Conservation (phyloP, 2,888 invertebrate species). For the Trachelus tabidus region DNA sequence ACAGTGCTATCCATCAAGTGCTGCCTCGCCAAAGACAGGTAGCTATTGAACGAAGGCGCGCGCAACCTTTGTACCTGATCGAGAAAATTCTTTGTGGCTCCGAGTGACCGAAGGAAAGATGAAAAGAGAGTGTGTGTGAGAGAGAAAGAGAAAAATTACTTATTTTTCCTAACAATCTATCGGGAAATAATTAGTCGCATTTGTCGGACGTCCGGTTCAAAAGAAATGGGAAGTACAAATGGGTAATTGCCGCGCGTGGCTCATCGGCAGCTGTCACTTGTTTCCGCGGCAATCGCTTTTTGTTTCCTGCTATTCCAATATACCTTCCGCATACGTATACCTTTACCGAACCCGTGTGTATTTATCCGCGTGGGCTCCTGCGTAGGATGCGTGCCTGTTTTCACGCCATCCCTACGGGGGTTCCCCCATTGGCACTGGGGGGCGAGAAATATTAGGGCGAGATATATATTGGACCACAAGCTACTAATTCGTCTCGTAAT, state of each 20-base stretch:
- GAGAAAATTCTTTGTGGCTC: neutral
- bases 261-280: slow-evolving; percentile 58
- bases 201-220: slow-evolving; percentile 18
- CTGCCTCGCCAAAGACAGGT: slow-evolving; percentile 1
- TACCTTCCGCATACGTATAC: slow-evolving; percentile 13
- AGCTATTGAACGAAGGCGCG: slow-evolving; percentile 6
- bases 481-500: slow-evolving; percentile 56
- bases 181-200: slow-evolving; percentile 36
- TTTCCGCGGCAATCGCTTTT: slow-evolving; percentile 52
- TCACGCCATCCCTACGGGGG: slow-evolving; percentile 57
- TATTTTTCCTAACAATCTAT: slow-evolving; percentile 4
- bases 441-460: slow-evolving; percentile 51
- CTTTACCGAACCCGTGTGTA: neutral
- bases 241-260: slow-evolving; percentile 52
- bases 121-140: neutral
- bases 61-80: neutral
- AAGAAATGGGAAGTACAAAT: slow-evolving; percentile 37
- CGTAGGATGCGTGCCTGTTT: slow-evolving; percentile 43
- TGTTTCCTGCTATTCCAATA: slow-evolving; percentile 34
- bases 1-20: neutral
- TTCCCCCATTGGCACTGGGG: slow-evolving; percentile 37
- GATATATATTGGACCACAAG: slow-evolving; percentile 54
- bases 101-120: neutral
- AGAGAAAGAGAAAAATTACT: neutral
- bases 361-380: neutral